Evolutionary conservation across 2,888 invertebrate species (phyloP).

Genomic region (Luperina nickerlii): DNA sequence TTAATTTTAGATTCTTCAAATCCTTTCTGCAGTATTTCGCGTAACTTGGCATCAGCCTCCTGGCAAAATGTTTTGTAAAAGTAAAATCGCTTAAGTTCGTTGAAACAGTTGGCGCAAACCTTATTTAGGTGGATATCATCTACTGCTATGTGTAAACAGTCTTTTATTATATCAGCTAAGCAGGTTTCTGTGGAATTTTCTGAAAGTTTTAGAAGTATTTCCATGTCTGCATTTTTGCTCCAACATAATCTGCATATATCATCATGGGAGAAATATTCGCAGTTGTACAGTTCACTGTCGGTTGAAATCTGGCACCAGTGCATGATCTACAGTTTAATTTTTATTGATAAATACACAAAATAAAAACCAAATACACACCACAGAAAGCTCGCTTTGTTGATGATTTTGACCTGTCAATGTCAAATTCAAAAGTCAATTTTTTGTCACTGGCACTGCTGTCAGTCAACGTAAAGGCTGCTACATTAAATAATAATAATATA

Average conservation of each 20-base stretch:
- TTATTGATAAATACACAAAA: constrained; percentile 10
- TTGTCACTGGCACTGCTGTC: not conserved
- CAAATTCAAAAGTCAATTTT: constrained; percentile 11
- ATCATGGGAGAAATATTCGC: constrained; percentile 80
- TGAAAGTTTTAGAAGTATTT: constrained; percentile 64
- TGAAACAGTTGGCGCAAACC: constrained; percentile 77
- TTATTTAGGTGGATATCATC: constrained; percentile 72
- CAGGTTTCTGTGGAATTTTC: constrained; percentile 57
- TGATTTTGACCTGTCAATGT: constrained; percentile 25
- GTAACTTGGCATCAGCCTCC: constrained; percentile 74
- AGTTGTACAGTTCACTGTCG: constrained; percentile 72
- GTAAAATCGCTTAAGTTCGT: constrained; percentile 76
- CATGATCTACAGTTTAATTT: constrained; percentile 55
- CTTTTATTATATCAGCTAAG: constrained; percentile 75
- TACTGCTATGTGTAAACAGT: constrained; percentile 79
- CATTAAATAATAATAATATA: not conserved
- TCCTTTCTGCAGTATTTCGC: constrained; percentile 68
- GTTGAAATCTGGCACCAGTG: constrained; percentile 63
- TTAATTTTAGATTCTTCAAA: constrained; percentile 43
- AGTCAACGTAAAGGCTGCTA: not conserved
- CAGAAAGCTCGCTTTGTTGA: constrained; percentile 37
- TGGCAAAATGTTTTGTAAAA: constrained; percentile 81
- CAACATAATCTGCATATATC: constrained; percentile 84
- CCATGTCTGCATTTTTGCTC: constrained; percentile 73
- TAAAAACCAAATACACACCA: constrained; percentile 12